Evolutionary conservation across 1,140 invertebrate species (phyloP), one percentile per base, ranked within the genome.

Genomic region (Zaprionus gabonicus): DNA sequence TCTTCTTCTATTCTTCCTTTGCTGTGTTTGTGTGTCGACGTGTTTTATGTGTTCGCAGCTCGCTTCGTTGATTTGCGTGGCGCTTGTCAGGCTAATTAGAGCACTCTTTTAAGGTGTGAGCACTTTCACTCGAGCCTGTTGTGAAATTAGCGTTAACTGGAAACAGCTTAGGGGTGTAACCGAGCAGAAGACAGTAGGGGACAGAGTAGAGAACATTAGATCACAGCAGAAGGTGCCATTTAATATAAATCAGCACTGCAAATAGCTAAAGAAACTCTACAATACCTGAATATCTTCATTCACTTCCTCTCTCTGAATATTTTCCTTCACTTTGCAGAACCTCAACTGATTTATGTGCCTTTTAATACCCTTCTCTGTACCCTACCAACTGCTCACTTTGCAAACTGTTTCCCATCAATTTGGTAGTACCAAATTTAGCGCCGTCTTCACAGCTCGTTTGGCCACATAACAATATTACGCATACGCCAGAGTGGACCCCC

Each of bases 391-490:
- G 51, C 13, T 34, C 56, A 56, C 68, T 56, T 75, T 46, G 36
- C 59, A 69, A 73, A 83, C 71, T 71, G 71, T 27, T 25, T 51
- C 56, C 60, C 84, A 76, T 87, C 68, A 81, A 78, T 76, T 73
- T 88, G 76, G 68, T 79, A 84, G 79, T 79, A 79, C 69, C 71
- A 81, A 84, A 84, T 90, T 84, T 62, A 73, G 74, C 80, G 59
- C 44, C 53, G 28, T 20, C 51, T 87, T 87, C 74, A 84, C 85
- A 87, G 85, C 65, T 82, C 78, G 87, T 88, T 87, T 88, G 71
- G 60, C 44, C 57, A 20, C 20, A 20, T 20, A 20, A 20, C 20
- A 46, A 65, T 76, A 87, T 75, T 75, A 83, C 69, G 84, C 76
- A 87, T 88, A 82, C 83, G 84, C 70, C 84, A 36, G 69, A 60